Evolutionary conservation across 2,888 invertebrate genomes (phyloP), one percentile per base, ranked within the genome.

Genomic region (Meteorus colon): DNA sequence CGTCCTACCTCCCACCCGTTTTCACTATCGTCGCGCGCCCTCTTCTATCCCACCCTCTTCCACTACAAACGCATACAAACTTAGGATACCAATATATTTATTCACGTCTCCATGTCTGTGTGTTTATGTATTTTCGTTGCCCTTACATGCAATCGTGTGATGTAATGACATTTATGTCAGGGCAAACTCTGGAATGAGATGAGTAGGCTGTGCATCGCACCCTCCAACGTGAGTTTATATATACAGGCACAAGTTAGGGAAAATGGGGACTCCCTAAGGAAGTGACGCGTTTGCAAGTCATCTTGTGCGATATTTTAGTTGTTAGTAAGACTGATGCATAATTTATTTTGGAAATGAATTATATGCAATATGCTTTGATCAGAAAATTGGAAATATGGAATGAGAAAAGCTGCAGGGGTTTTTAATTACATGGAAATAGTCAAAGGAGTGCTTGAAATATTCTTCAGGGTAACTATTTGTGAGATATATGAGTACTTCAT

Each of bases 161-260:
- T 85, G 84, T 84, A 84, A 84, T 77, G 75, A 74, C 82, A 31
- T 34, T 63, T 84, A 84, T 85, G 86, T 85, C 85, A 84, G 75
- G 69, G 67, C 67, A 78, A 75, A n/a, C 24, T 19, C 24, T 24
- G 27, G 59, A 60, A 29, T 29, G 59, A 48, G n/a, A 48, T 48
- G 48, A n/a, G 48, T 48, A 41, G 8, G 41, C 41, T 41, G 41
- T 41, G 41, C 41, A 41, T 41, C 41, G 41, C 41, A 41, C 41
- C 41, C 41, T 41, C 41, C 41, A 41, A 12, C 41, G 4, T 41
- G 41, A n/a, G n/a, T 48, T 48, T 16, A 16, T n/a, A n/a, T 48
- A n/a, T 16, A n/a, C 16, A 16, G 48, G 14, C n/a, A 48, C 16
- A n/a, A 48, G 16, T 48, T 16, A 8, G 41, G 41, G 12, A 12